Evolutionary conservation across 2,888 invertebrate species (phyloP).

Genomic region (Aproaerema taeniolella): DNA sequence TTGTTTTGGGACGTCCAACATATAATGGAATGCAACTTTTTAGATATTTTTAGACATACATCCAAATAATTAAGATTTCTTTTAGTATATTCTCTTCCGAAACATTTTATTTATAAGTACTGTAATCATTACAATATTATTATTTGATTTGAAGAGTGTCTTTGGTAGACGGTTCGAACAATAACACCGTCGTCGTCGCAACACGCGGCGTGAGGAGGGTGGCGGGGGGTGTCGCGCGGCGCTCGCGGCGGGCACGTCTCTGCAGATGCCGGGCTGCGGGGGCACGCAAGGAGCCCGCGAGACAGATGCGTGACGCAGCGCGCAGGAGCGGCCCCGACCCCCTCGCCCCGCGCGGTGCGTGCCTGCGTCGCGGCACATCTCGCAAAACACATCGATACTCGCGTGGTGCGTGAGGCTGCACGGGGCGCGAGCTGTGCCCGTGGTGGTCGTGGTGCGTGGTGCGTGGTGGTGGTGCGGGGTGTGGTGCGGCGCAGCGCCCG

Average conservation of each 20-base stretch:
- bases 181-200: slow-evolving; percentile 41
- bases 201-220: slow-evolving; percentile 24
- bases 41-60: no score
- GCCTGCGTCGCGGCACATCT: slow-evolving; percentile 35
- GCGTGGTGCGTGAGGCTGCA: slow-evolving; percentile 62
- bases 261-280: slow-evolving; percentile 66
- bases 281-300: slow-evolving; percentile 62
- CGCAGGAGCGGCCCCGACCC: slow-evolving; percentile 64
- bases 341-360: slow-evolving; percentile 40
- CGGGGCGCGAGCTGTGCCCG: slow-evolving; percentile 29
- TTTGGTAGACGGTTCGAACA: slow-evolving; percentile 35
- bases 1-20: no score
- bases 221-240: slow-evolving; percentile 28
- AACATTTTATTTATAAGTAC: no score
- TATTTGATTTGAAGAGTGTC: slow-evolving; percentile 66
- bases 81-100: no score
- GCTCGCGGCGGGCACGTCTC: slow-evolving; percentile 36
- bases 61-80: no score
- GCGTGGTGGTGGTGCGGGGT: slow-evolving; percentile 20
- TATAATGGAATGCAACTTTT: no score
- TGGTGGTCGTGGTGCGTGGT: slow-evolving; percentile 17
- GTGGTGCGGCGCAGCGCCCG: slow-evolving; percentile 31
- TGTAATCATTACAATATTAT: no score
- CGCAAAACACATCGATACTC: slow-evolving; percentile 69
- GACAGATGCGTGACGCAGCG: slow-evolving; percentile 76